Percentiles rank a stretch among this genome's conserved stretches.
Conservation (phyloP, 2,797 vertebrate genomes). For the Acipenser ruthenus region DNA sequence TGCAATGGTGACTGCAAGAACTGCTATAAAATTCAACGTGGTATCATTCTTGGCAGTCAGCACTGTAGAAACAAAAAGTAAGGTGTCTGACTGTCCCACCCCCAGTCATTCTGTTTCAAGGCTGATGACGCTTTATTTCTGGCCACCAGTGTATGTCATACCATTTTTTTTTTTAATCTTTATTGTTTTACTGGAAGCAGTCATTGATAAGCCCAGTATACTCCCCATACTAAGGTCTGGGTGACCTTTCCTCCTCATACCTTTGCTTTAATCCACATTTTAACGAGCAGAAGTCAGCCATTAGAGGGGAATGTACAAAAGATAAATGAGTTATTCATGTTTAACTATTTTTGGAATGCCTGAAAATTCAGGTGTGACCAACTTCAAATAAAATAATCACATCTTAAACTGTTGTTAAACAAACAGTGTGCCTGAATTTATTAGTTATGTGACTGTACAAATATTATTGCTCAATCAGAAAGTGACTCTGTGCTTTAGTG, state of each 20-base stretch:
- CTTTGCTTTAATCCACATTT: conserved; percentile 22
- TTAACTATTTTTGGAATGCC: conserved; percentile 24
- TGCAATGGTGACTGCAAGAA: too few species aligned
- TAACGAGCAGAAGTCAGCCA: conserved; percentile 23
- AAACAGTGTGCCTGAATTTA: background rate
- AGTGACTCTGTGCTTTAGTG: background rate
- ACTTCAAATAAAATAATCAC: conserved; percentile 23
- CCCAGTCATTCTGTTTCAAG: too few species aligned
- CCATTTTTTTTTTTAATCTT: too few species aligned
- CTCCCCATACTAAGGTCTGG: conserved; percentile 35
- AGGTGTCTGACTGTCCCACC: too few species aligned
- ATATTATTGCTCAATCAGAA: conserved; percentile 1
- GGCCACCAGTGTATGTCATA: too few species aligned
- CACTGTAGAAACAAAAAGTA: too few species aligned
- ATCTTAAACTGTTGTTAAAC: background rate
- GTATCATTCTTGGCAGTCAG: too few species aligned
- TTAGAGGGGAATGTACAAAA: conserved; percentile 25
- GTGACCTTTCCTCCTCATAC: conserved; percentile 21
- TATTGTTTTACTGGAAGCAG: too few species aligned
- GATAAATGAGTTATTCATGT: conserved; percentile 21
- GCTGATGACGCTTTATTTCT: too few species aligned
- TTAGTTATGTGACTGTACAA: background rate
- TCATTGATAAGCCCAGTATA: background rate
- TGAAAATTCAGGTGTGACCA: conserved; percentile 24
- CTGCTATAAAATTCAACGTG: too few species aligned